A percentile compares a stretch with the other conserved stretches of the same genome.
These are phyloP conservation scores for Pogoniulus pusillus DNA, from an alignment of 2,797 vertebrate species.

Conservation along the genomic window DNA sequence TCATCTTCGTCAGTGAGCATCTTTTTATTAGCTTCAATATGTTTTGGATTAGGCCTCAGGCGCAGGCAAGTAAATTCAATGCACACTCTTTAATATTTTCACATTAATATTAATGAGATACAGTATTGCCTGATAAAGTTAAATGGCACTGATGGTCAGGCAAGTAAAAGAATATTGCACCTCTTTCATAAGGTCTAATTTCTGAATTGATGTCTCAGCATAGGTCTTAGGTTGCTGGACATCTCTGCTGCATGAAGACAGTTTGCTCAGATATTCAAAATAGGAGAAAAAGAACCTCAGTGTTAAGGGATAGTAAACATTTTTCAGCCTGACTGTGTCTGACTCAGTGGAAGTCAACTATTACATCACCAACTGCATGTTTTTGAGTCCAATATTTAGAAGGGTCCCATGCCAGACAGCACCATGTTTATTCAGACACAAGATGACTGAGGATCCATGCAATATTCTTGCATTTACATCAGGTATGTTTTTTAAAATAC, in stretches of 20 bases:
- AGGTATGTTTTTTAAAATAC: background rate
- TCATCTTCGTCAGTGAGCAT: slow-evolving; percentile 8
- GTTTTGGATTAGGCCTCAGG: slow-evolving; percentile 15
- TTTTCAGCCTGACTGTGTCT: background rate
- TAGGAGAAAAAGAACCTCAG: background rate
- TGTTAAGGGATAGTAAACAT: background rate
- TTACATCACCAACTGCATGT: background rate
- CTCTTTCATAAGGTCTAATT: background rate
- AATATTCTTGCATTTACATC: background rate
- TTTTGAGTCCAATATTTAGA: background rate
- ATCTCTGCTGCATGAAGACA: background rate
- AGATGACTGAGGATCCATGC: background rate
- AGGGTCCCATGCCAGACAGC: background rate
- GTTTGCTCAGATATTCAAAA: background rate
- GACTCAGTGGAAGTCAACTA: background rate
- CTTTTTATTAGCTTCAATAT: slow-evolving; percentile 30
- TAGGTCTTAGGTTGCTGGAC: background rate
- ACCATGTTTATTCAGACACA: background rate
- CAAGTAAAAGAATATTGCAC: background rate
- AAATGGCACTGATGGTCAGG: background rate
- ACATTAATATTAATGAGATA: background rate
- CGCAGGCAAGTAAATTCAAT: background rate
- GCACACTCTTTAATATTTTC: background rate
- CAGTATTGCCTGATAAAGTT: background rate
- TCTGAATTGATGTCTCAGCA: background rate